These are phyloP conservation scores for Ornithoptera alexandrae DNA, from an alignment of 2,888 invertebrate species.

Conservation along the genomic window DNA sequence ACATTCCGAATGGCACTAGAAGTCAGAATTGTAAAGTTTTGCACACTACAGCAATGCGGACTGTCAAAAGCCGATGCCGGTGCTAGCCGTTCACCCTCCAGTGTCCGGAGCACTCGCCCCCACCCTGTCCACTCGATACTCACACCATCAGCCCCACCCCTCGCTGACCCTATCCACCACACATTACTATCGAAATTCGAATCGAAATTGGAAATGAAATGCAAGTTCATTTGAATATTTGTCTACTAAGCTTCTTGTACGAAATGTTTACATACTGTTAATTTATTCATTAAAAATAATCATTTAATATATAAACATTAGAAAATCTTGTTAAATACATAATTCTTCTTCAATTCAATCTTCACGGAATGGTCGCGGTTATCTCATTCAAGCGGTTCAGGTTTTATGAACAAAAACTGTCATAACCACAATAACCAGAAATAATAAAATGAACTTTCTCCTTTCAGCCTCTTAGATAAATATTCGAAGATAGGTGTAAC, in stretches of 20 bases:
- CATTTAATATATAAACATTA: too few relatives aligned
- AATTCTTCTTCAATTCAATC: too few relatives aligned
- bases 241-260: not conserved
- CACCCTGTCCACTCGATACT: constrained; percentile 35
- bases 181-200: constrained; percentile 44
- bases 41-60: constrained; percentile 57
- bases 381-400: too few relatives aligned
- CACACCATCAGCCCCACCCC: constrained; percentile 44
- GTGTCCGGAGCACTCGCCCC: constrained; percentile 61
- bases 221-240: not conserved
- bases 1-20: constrained; percentile 29
- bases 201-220: constrained; percentile 2
- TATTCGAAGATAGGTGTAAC: too few relatives aligned
- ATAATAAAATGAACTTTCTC: too few relatives aligned
- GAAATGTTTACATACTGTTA: too few relatives aligned
- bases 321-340: too few relatives aligned
- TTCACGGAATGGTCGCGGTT: too few relatives aligned
- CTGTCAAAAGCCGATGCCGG: constrained; percentile 71
- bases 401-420: too few relatives aligned
- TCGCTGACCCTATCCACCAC: constrained; percentile 52
- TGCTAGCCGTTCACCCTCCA: constrained; percentile 54
- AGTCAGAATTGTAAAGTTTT: constrained; percentile 26
- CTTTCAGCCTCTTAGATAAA: too few relatives aligned
- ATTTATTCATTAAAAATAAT: too few relatives aligned
- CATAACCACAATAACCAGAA: too few relatives aligned